A percentile compares a stretch with the other conserved stretches of the same genome.
These are phyloP conservation scores for Campaea margaritaria DNA, from an alignment of 2,888 invertebrate genomes.

Conservation along the genomic window DNA sequence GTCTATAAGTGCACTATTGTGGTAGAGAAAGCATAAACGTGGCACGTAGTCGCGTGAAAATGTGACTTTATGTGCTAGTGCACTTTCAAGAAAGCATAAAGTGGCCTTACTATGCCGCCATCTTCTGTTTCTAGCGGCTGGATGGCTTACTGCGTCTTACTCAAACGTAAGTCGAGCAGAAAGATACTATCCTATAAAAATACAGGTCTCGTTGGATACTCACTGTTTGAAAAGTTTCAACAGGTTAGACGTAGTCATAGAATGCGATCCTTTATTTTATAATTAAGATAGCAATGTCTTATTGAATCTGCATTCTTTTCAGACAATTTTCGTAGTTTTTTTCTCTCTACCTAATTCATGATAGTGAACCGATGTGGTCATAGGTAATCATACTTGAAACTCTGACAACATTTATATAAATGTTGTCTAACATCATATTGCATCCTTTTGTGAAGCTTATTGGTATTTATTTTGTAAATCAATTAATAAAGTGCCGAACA, in stretches of 20 bases:
- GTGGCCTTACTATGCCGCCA: conserved; percentile 60
- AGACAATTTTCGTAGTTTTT: too few species aligned
- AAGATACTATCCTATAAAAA: conserved; percentile 40
- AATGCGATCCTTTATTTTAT: too few species aligned
- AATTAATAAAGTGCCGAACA: neutral
- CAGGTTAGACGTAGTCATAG: too few species aligned
- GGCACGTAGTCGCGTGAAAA: conserved; percentile 50
- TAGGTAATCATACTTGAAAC: too few species aligned
- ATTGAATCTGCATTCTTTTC: too few species aligned
- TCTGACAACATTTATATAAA: too few species aligned
- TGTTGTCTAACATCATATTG: too few species aligned
- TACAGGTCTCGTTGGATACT: conserved; percentile 25
- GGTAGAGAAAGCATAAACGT: conserved; percentile 31
- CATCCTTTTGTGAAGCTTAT: too few species aligned
- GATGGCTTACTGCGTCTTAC: conserved; percentile 55
- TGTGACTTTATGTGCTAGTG: conserved; percentile 64
- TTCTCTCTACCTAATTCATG: too few species aligned
- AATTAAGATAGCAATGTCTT: too few species aligned
- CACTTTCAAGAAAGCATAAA: conserved; percentile 64
- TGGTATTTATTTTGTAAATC: too few species aligned
- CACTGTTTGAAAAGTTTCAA: conserved; percentile 5
- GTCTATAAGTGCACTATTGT: conserved; percentile 31
- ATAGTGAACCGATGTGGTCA: too few species aligned
- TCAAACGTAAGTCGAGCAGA: conserved; percentile 46
- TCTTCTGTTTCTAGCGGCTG: conserved; percentile 58